Evolutionary conservation across 1,140 invertebrate species (phyloP), one percentile per base, ranked within the genome.

Genomic region (Berghia stephanieae): DNA sequence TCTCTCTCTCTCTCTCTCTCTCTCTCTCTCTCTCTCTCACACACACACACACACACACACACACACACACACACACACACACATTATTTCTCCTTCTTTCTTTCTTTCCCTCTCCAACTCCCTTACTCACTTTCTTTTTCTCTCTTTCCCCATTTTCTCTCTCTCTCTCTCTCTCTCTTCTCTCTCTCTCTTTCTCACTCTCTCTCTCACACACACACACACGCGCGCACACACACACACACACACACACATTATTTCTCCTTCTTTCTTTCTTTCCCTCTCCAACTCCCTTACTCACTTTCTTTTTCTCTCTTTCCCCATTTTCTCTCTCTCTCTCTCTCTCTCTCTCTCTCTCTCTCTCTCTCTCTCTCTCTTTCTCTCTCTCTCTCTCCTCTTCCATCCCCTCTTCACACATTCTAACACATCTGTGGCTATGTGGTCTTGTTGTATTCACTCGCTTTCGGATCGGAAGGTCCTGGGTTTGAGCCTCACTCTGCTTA

Each of bases 261-360:
- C 40, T 42, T 27, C 24, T 60, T 42, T 31, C 60, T 27, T 38
- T 27, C 4, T 6, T 42, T 42, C 8, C 42, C 21, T 67, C 0
- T 67, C 5, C 18, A 0, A 16, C 63, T 34, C 42, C 63, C 18
- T n/a, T 67, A 16, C 0, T 16, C n/a, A 16, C n/a, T 1, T 27
- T 5, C 34, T 34, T 6, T 5, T 63, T 34, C 34, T 34, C n/a
- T 34, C 34, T 34, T 63, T n/a, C 34, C 57, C 34, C 57, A 6
- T 34, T n/a, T 34, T 63, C 57, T 63, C 57, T 63, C 57, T 63
- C 6, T 63, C 57, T 63, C 6, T 63, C 57, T 63, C 6, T 63
- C 57, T 63, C 57, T 63, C n/a, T 63, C 57, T 63, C 57, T 63
- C 57, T 63, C 57, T 63, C 6, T 63, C 57, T 63, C 57, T 63